A percentile compares a stretch with the other conserved stretches of the same genome.
Evolutionary conservation across 2,113 vertebrate genomes (phyloP).

Genomic region (Oplegnathus fasciatus): DNA sequence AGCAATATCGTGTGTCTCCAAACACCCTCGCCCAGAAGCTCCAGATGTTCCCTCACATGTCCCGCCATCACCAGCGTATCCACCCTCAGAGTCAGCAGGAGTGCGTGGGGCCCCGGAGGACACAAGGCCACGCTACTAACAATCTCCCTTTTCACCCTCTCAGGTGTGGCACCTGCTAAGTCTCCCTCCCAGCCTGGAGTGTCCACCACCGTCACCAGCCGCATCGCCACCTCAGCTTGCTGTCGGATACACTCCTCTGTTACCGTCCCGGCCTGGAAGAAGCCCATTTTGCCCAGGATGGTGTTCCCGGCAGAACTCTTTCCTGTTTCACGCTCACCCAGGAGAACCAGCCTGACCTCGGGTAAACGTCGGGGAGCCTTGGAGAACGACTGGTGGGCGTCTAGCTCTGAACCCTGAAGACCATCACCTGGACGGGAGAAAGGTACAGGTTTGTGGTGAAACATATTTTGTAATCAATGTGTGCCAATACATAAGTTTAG

Average conservation of each 20-base stretch:
- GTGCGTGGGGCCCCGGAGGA: conserved; percentile 81
- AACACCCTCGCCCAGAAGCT: conserved; percentile 78
- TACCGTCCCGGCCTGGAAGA: conserved; percentile 67
- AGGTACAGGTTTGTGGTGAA: background rate
- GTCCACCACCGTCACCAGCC: conserved; percentile 83
- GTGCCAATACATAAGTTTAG: background rate
- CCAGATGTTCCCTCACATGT: conserved; percentile 79
- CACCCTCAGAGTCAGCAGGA: conserved; percentile 80
- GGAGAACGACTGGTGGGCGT: conserved; percentile 75
- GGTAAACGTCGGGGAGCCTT: conserved; percentile 73
- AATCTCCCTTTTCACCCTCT: conserved; percentile 82
- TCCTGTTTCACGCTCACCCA: conserved; percentile 85
- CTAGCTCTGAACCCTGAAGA: conserved; percentile 65
- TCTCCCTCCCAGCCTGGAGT: conserved; percentile 83
- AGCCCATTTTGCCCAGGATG: conserved; percentile 63
- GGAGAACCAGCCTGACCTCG: conserved; percentile 80
- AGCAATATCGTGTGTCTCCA: conserved; percentile 81
- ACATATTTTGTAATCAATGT: background rate
- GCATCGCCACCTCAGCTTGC: conserved; percentile 75
- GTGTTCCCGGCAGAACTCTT: conserved; percentile 82
- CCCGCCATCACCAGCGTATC: conserved; percentile 71
- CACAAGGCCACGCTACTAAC: conserved; percentile 71
- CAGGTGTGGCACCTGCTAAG: conserved; percentile 73
- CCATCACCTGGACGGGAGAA: conserved; percentile 65
- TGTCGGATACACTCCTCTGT: conserved; percentile 81